Base-by-base conservation (phyloP, 92 coral and sea anemone species). In the Zoanthus solanderi region DNA sequence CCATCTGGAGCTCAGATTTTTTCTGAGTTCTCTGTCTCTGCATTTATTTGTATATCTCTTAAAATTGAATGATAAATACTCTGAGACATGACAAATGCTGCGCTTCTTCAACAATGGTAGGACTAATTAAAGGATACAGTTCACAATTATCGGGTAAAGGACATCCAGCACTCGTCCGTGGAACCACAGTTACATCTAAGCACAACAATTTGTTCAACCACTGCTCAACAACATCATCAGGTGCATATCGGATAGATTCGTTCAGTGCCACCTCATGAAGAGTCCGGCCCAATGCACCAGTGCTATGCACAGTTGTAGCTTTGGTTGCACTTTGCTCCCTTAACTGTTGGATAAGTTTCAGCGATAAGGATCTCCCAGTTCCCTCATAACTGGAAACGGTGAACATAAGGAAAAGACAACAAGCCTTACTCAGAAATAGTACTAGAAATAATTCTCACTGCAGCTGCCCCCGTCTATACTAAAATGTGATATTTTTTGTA, bases 71-170 rank as follows among this genome's bases (percentile, higher is more conserved):
- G 4, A 0, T 37, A 37, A 37, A 37, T 37, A 37, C 42, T 37
- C 42, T 0, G 42, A 37, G 4, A 37, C 42, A 37, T 4, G 4
- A 37, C 42, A 37, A 37, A 0, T 37, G 2, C 42, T 37, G 42
- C 42, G 4, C 42, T 37, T 37, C 42, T 37, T 37, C 10, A 50
- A 50, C 56, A 50, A 50, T 50, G 8, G 52, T 8, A 47, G 8
- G 5, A 4, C 52, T 5, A 65, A 18, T 14, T 3, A 46, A 92
- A 95, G 94, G 99, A 97, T 97, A 97, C 99, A 97, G 88, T 18
- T 97, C 99, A 88, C 99, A 97, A 52, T 89, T 91, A 65, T 97
- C 98, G 57, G 99, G 99, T 80, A 97, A 79, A 32, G 99, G 99
- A 47, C 99, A 97, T 16, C 99, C 99, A 12, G 94, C 87, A 18